Base-by-base conservation (phyloP, 1,140 invertebrate species). In the Coenobita brevimanus region DNA sequence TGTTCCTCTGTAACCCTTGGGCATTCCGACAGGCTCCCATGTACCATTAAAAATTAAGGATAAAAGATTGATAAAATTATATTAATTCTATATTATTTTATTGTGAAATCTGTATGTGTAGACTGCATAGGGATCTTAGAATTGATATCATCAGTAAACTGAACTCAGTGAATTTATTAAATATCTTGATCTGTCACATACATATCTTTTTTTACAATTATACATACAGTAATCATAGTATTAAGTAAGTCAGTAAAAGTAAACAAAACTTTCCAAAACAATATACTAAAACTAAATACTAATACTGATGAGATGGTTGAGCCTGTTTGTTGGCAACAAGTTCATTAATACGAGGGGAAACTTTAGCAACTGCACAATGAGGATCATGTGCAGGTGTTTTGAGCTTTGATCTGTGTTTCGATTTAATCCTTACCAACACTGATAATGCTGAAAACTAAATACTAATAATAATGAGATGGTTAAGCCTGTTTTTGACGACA, bases 241-340 rank as follows among this genome's bases (percentile, higher is more conserved):
- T 17, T 73, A 27, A 73, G 33, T 15, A 73, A 27, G n/a, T 73
- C 10, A 73, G 69, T 73, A 24, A 73, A 2, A 73, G 69, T 73
- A 73, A 0, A 73, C n/a, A 73, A 73, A 73, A 30, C 27, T 1
- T 24, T 13, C 30, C 64, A 69, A 69, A 69, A 69, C 24, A 69
- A 73, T 27, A 13, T 73, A 73, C 30, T 10, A 73, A 73, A 73
- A 73, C 69, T 73, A 73, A 73, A 41, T 41, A 73, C n/a, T n/a
- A n/a, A 73, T 73, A 73, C n/a, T 73, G 38, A 24, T 73, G 69
- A 73, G 69, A 73, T 30, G 69, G 69, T 41, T 73, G 30, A 30
- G 30, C 69, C 36, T 30, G 69, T 33, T 69, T 69, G 17, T 76
- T 43, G 30, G 30, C 17, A 76, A 43, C 3, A 76, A 38, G 2